These are phyloP conservation scores for Mugil cephalus DNA, from an alignment of 2,113 vertebrate species.

Conservation along the genomic window DNA sequence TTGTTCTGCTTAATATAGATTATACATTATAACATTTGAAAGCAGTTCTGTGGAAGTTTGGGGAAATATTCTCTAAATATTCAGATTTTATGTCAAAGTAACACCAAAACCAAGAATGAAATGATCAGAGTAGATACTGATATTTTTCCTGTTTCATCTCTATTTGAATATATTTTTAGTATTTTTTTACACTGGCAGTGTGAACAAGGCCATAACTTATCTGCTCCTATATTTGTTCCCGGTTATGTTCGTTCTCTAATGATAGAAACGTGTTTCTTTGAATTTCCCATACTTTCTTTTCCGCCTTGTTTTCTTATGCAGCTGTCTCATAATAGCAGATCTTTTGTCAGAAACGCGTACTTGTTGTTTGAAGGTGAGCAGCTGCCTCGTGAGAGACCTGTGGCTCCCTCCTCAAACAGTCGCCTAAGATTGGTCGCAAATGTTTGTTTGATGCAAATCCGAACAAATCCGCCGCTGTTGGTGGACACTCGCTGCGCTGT, in stretches of 20 bases:
- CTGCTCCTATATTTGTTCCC: conserved; percentile 10
- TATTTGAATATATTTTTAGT: neutral
- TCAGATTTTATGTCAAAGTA: too few species aligned
- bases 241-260: neutral
- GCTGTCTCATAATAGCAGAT: conserved; percentile 1
- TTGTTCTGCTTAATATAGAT: neutral
- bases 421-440: conserved; percentile 69
- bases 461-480: conserved; percentile 80
- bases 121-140: too few species aligned
- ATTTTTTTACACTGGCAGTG: neutral
- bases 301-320: neutral
- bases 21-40: neutral
- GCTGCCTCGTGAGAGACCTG: conserved; percentile 64
- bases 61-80: too few species aligned
- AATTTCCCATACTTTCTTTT: neutral
- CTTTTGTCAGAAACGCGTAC: conserved; percentile 15
- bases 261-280: neutral
- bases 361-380: conserved; percentile 55
- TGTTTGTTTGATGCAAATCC: conserved; percentile 82
- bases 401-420: conserved; percentile 60
- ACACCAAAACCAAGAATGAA: too few species aligned
- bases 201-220: conserved; percentile 2
- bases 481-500: conserved; percentile 68
- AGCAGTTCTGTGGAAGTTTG: too few species aligned
- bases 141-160: too few species aligned